phyloP scores from a whole-genome alignment of 2,888 invertebrate species.

The Erebia palarica region DNA sequence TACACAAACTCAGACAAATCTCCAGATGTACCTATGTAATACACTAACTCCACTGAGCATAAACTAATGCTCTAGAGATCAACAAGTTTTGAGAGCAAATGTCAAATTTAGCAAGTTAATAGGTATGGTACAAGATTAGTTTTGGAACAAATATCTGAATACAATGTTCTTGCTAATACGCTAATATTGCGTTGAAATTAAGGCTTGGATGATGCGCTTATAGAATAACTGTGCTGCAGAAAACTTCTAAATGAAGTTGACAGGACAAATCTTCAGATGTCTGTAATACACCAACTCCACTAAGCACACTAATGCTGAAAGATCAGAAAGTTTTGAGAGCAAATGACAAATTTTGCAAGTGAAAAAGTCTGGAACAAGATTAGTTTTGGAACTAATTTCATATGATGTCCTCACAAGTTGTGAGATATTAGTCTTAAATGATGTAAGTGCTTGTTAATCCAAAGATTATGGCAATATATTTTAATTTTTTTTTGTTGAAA shows the following conservation, averaged over 20 bases:
- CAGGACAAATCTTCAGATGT: slow-evolving; percentile 51
- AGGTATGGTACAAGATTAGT: slow-evolving; percentile 42
- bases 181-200: not conserved
- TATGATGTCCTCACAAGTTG: not conserved
- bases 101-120: slow-evolving; percentile 60
- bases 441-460: not conserved
- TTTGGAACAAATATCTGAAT: slow-evolving; percentile 24
- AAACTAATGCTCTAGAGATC: slow-evolving; percentile 42
- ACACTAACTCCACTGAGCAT: slow-evolving; percentile 40
- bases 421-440: not conserved
- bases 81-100: slow-evolving; percentile 52
- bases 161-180: not conserved
- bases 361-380: slow-evolving; percentile 49
- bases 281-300: slow-evolving; percentile 43
- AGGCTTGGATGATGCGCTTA: not conserved
- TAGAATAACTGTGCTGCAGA: slow-evolving; percentile 4
- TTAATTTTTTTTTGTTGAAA: not conserved
- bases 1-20: slow-evolving; percentile 30
- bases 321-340: slow-evolving; percentile 51
- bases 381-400: slow-evolving; percentile 33
- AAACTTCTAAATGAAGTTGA: slow-evolving; percentile 68
- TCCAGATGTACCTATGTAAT: slow-evolving; percentile 51
- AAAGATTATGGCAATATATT: not conserved
- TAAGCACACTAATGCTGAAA: slow-evolving; percentile 43
- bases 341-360: slow-evolving; percentile 57